Percentiles rank a stretch among this genome's conserved stretches.
Conservation (phyloP, 1,140 invertebrate species). For the Pseudomyrmex sp. region DNA sequence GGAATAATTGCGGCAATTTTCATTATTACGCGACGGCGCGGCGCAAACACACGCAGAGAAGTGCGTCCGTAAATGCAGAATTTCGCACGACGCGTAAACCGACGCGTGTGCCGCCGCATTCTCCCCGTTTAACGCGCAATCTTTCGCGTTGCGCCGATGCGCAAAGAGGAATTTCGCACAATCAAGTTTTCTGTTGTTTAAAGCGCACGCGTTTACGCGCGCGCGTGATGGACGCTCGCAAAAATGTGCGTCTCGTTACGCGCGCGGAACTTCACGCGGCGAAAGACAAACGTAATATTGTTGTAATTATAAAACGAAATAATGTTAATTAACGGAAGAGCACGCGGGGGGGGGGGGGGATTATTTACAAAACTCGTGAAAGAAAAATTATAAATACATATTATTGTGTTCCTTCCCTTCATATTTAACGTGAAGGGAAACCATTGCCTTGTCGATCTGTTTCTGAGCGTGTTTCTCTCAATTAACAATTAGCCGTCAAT, state of each 20-base stretch:
- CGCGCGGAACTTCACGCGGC: no score
- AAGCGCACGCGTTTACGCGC: neutral
- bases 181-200: slow-evolving; percentile 39
- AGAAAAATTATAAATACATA: no score
- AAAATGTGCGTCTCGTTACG: neutral
- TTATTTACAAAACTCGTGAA: no score
- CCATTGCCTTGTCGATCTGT: neutral
- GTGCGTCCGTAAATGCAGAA: neutral
- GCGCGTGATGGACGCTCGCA: neutral
- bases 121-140: slow-evolving; percentile 7
- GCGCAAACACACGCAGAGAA: slow-evolving; percentile 1
- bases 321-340: neutral
- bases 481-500: slow-evolving; percentile 44
- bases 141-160: neutral
- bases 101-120: neutral
- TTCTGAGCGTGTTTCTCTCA: slow-evolving; percentile 1
- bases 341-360: no score
- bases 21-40: slow-evolving; percentile 35
- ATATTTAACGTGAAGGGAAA: neutral
- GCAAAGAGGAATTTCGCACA: slow-evolving; percentile 17
- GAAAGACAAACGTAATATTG: neutral
- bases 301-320: no score
- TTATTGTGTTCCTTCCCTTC: no score
- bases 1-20: slow-evolving; percentile 47
- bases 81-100: slow-evolving; percentile 27